Evolutionary conservation across 2,888 invertebrate species (phyloP).

Genomic region (Maniola hyperantus): DNA sequence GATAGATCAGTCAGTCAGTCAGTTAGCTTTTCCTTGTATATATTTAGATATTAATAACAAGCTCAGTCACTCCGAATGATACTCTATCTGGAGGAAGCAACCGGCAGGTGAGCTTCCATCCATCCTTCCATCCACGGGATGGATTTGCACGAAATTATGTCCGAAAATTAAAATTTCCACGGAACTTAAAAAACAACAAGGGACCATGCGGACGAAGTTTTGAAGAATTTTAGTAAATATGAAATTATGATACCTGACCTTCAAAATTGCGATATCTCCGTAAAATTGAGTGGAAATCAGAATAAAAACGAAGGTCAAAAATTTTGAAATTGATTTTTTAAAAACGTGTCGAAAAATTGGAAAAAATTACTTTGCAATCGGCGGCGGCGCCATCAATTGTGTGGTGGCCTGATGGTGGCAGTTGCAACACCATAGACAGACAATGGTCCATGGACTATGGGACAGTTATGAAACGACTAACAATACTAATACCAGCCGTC

Average conservation of each 20-base stretch:
- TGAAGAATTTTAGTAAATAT: no score
- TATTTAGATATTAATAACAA: neutral
- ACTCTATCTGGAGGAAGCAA: neutral
- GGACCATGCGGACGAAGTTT: no score
- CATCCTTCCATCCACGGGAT: no score
- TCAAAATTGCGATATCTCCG: no score
- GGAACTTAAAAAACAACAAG: no score
- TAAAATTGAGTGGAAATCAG: neutral
- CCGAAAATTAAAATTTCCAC: no score
- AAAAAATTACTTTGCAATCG: conserved; percentile 38
- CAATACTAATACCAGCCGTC: conserved; percentile 40
- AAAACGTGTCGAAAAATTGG: conserved; percentile 28
- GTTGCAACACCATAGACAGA: conserved; percentile 43
- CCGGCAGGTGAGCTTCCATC: no score
- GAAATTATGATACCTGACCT: no score
- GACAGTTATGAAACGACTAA: conserved; percentile 43
- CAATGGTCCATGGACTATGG: conserved; percentile 47
- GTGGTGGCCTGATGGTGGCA: conserved; percentile 37
- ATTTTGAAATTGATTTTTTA: neutral
- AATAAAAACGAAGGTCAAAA: neutral
- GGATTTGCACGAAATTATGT: no score
- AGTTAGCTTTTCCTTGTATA: no score
- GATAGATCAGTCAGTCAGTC: no score
- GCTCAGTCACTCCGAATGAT: neutral
- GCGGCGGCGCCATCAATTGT: conserved; percentile 41